Evolutionary conservation across 2,888 invertebrate genomes (phyloP).

Genomic region (Phragmatobia fuliginosa): DNA sequence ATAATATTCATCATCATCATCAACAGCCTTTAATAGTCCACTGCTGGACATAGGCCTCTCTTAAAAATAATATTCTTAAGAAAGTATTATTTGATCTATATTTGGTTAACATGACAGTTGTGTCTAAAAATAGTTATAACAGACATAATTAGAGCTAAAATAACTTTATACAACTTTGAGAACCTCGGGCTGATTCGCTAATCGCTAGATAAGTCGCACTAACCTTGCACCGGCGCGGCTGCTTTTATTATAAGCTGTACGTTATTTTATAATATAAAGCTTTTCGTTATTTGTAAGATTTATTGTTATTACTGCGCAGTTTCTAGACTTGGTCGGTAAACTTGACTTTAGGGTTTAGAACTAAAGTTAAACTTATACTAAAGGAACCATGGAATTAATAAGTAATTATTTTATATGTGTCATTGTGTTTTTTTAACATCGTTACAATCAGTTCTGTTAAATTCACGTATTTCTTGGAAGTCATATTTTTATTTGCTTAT

Average conservation of each 20-base stretch:
- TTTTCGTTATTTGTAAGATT: constrained; percentile 27
- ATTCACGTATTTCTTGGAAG: no score
- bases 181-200: constrained; percentile 50
- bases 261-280: constrained; percentile 31
- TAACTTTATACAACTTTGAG: constrained; percentile 40
- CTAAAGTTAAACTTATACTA: background rate
- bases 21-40: no score
- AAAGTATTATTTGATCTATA: background rate
- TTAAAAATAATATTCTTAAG: background rate
- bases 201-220: constrained; percentile 57
- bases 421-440: no score
- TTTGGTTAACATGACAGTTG: background rate
- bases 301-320: constrained; percentile 26
- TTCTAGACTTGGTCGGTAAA: background rate
- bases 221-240: constrained; percentile 55
- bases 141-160: background rate
- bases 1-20: no score
- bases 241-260: constrained; percentile 33
- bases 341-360: background rate
- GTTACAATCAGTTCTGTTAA: no score
- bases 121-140: background rate
- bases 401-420: no score
- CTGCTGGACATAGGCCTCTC: no score
- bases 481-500: no score
- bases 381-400: background rate